These are phyloP conservation scores for Meganola albula DNA, from an alignment of 2,888 invertebrate species.

Conservation along the genomic window DNA sequence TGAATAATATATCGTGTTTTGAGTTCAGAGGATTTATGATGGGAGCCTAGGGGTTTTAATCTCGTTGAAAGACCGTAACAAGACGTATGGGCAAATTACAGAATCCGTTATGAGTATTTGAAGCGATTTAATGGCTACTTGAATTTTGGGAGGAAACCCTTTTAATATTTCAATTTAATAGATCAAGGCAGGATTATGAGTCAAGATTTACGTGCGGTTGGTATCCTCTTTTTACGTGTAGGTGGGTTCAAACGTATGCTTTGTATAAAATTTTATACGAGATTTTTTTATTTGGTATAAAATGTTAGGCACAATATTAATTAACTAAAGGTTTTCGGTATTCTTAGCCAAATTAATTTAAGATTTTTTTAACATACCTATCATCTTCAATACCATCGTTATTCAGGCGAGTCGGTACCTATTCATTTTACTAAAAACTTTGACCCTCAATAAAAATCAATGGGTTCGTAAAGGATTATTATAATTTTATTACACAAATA, in stretches of 20 bases:
- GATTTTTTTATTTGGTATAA: too few species aligned
- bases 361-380: too few species aligned
- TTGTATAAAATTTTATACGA: too few species aligned
- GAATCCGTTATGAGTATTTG: slow-evolving; percentile 64
- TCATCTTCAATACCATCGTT: too few species aligned
- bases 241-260: too few species aligned
- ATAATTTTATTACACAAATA: slow-evolving; percentile 23
- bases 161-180: slow-evolving; percentile 59
- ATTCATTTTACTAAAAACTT: too few species aligned
- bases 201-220: slow-evolving; percentile 36
- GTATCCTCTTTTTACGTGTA: too few species aligned
- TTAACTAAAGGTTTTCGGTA: too few species aligned
- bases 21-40: slow-evolving; percentile 65
- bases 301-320: too few species aligned
- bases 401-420: too few species aligned
- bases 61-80: slow-evolving; percentile 71
- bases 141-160: slow-evolving; percentile 52
- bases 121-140: slow-evolving; percentile 64
- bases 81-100: slow-evolving; percentile 74
- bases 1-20: slow-evolving; percentile 68
- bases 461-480: slow-evolving; percentile 22
- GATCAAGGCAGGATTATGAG: slow-evolving; percentile 41
- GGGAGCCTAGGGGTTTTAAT: slow-evolving; percentile 71
- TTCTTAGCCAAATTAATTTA: too few species aligned
- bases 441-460: slow-evolving; percentile 21